These are phyloP conservation scores for Scophthalmus maximus DNA, from an alignment of 2,113 vertebrate genomes.

Conservation along the genomic window DNA sequence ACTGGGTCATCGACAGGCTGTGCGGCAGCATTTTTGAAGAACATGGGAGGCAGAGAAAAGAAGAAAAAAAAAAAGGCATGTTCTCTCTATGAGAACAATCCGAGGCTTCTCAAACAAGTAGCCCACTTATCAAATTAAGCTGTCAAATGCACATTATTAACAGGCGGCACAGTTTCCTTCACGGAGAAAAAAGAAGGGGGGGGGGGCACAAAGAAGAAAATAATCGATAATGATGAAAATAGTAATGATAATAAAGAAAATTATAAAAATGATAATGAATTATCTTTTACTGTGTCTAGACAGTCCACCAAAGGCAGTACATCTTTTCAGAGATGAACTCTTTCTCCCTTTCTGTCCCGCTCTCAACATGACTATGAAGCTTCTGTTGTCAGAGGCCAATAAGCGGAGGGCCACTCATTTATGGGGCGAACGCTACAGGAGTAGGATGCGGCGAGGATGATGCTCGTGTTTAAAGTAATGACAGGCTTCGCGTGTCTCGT, in stretches of 20 bases:
- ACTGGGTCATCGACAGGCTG: conserved; percentile 85
- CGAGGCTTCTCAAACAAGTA: conserved; percentile 79
- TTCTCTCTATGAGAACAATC: conserved; percentile 74
- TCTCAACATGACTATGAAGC: conserved; percentile 71
- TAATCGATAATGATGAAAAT: no score
- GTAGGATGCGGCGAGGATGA: conserved; percentile 33
- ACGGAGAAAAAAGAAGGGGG: conserved; percentile 29
- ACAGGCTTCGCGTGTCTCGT: conserved; percentile 16
- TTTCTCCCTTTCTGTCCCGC: conserved; percentile 33
- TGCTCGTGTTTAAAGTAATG: conserved; percentile 48
- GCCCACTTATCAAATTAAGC: conserved; percentile 84
- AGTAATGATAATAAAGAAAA: conserved; percentile 34
- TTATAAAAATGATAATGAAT: conserved; percentile 45
- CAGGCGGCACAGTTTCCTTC: conserved; percentile 72
- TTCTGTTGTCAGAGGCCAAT: conserved; percentile 60
- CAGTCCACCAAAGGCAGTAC: conserved; percentile 63
- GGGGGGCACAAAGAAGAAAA: conserved; percentile 29
- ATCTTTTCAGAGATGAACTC: conserved; percentile 61
- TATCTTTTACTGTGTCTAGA: conserved; percentile 59
- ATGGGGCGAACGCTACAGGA: conserved; percentile 42
- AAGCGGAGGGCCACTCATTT: conserved; percentile 61
- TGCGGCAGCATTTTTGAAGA: conserved; percentile 81
- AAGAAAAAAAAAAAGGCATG: conserved; percentile 25
- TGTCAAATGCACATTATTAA: conserved; percentile 82
- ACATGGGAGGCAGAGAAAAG: conserved; percentile 49